Evolutionary conservation across 2,797 vertebrate species (phyloP).

Genomic region (Calcarius lapponicus): DNA sequence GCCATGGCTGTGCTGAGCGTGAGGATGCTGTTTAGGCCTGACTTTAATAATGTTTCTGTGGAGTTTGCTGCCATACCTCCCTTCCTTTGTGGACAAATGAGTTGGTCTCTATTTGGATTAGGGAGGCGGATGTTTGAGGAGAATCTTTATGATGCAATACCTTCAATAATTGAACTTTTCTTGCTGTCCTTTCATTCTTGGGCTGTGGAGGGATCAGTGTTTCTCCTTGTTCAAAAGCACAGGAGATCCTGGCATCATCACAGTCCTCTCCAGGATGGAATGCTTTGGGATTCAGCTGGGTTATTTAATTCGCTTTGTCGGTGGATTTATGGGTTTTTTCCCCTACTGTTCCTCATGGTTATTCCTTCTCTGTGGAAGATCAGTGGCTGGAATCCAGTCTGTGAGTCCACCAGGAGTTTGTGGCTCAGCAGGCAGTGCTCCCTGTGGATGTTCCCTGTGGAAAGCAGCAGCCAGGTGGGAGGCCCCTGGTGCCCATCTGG

Average conservation of each 20-base stretch:
- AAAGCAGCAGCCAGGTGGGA: not conserved
- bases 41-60: not conserved
- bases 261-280: not conserved
- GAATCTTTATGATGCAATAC: not conserved
- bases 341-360: fast-evolving
- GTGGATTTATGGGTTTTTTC: not conserved
- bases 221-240: not conserved
- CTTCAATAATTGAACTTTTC: not conserved
- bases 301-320: not conserved
- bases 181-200: not conserved
- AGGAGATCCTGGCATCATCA: not conserved
- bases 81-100: not conserved
- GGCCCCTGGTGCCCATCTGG: not conserved
- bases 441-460: not conserved
- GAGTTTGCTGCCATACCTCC: not conserved
- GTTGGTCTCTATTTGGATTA: not conserved
- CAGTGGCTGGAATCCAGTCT: not conserved
- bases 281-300: not conserved
- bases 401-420: not conserved
- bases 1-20: not conserved
- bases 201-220: not conserved
- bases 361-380: not conserved
- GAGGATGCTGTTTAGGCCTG: not conserved
- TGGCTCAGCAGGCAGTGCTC: not conserved
- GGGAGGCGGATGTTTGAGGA: not conserved